These are phyloP conservation scores for Philopotamus ludificatus DNA, from an alignment of 1,140 invertebrate genomes.

Conservation along the genomic window DNA sequence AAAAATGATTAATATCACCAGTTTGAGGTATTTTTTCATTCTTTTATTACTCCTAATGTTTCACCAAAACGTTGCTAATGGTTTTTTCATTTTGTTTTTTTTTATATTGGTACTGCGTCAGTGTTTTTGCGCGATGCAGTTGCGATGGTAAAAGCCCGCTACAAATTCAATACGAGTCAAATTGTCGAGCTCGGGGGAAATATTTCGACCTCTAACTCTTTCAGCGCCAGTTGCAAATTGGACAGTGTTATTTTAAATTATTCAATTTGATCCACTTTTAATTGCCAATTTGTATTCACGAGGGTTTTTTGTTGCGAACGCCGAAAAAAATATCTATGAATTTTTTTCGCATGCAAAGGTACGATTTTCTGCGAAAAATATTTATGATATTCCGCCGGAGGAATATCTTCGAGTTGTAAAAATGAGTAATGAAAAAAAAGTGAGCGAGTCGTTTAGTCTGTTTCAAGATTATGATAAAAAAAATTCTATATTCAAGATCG, in stretches of 20 bases:
- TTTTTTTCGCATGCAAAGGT: background rate
- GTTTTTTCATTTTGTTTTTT: no score
- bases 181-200: background rate
- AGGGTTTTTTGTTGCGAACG: constrained; percentile 16
- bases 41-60: no score
- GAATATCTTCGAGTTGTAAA: background rate
- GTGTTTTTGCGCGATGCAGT: no score
- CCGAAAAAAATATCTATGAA: background rate
- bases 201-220: constrained; percentile 7
- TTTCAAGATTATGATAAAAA: background rate
- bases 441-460: background rate
- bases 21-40: no score
- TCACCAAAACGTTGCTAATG: no score
- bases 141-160: background rate
- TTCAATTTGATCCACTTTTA: constrained; percentile 27
- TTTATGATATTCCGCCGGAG: background rate
- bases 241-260: constrained; percentile 20
- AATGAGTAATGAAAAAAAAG: background rate
- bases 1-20: no score
- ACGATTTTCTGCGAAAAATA: background rate
- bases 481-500: no score
- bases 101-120: no score
- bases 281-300: constrained; percentile 30
- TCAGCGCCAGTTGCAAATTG: constrained; percentile 14
- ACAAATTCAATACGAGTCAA: background rate